phyloP scores from a whole-genome alignment of 2,797 vertebrate species.

The Neosilurus hyrtlii region DNA sequence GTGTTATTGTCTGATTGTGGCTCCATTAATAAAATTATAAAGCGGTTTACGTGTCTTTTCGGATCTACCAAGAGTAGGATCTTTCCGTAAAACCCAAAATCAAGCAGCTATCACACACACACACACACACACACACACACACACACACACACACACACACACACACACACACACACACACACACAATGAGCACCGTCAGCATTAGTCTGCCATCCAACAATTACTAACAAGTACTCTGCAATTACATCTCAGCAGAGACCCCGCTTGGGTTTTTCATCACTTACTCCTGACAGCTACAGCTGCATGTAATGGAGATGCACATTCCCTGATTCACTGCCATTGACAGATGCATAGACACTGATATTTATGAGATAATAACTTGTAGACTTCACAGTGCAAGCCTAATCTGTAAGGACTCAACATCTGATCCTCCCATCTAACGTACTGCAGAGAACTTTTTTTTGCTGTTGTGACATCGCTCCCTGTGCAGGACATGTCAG shows the following conservation, averaged over 20 bases:
- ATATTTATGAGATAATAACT: slow-evolving; percentile 41
- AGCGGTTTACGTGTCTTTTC: slow-evolving; percentile 44
- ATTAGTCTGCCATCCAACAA: slow-evolving; percentile 40
- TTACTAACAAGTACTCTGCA: slow-evolving; percentile 53
- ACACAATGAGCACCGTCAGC: slow-evolving; percentile 39
- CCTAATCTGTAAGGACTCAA: slow-evolving; percentile 5
- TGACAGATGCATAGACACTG: slow-evolving; percentile 31
- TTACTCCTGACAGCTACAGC: slow-evolving; percentile 40
- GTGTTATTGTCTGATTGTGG: slow-evolving; percentile 43
- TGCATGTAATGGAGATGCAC: slow-evolving; percentile 47
- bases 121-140: slow-evolving; percentile 16
- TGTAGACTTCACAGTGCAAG: slow-evolving; percentile 1
- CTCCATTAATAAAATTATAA: slow-evolving; percentile 58
- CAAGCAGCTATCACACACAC: slow-evolving; percentile 20
- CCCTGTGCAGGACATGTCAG: slow-evolving; percentile 33
- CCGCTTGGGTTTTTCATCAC: slow-evolving; percentile 52
- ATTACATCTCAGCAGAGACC: slow-evolving; percentile 51
- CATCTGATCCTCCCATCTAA: slow-evolving; percentile 25
- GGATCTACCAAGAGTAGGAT: slow-evolving; percentile 34
- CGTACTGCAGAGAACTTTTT: slow-evolving; percentile 37
- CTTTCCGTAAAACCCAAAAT: slow-evolving; percentile 27
- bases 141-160: slow-evolving; percentile 26
- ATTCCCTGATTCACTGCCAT: slow-evolving; percentile 36
- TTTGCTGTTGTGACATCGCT: slow-evolving; percentile 35
- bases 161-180: slow-evolving; percentile 17